phyloP scores from a whole-genome alignment of 1,140 invertebrate genomes.

The Pseudomyrmex sp. region DNA sequence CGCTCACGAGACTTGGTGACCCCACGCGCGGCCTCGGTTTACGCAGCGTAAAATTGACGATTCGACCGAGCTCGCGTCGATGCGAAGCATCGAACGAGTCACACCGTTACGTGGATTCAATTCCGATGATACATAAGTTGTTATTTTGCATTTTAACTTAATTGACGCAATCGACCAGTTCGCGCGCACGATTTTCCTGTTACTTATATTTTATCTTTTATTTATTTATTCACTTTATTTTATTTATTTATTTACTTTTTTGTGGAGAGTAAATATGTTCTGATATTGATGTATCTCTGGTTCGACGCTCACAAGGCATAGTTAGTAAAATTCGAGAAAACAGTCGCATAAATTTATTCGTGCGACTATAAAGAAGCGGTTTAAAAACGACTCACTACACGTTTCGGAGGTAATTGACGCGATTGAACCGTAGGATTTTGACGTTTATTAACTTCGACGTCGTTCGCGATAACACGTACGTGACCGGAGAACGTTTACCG shows the following conservation, averaged over 20 bases:
- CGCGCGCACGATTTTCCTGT: too few species aligned
- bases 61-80: background rate
- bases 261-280: too few species aligned
- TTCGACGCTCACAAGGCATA: too few species aligned
- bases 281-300: too few species aligned
- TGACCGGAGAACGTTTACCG: background rate
- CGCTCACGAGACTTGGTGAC: conserved; percentile 14
- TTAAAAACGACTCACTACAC: background rate
- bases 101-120: background rate
- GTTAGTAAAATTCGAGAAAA: conserved; percentile 15
- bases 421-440: conserved; percentile 8
- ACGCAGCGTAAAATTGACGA: conserved; percentile 28
- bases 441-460: conserved; percentile 40
- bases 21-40: conserved; percentile 12
- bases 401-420: background rate
- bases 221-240: background rate
- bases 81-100: background rate
- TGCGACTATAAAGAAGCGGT: background rate
- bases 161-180: conserved; percentile 29
- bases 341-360: background rate
- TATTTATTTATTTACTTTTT: background rate
- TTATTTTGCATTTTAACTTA: conserved; percentile 27
- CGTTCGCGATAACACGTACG: conserved; percentile 1
- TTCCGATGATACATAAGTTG: background rate
- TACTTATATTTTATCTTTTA: too few species aligned